Conservation (phyloP, 2,113 vertebrate species). For the Crocuta crocuta region DNA sequence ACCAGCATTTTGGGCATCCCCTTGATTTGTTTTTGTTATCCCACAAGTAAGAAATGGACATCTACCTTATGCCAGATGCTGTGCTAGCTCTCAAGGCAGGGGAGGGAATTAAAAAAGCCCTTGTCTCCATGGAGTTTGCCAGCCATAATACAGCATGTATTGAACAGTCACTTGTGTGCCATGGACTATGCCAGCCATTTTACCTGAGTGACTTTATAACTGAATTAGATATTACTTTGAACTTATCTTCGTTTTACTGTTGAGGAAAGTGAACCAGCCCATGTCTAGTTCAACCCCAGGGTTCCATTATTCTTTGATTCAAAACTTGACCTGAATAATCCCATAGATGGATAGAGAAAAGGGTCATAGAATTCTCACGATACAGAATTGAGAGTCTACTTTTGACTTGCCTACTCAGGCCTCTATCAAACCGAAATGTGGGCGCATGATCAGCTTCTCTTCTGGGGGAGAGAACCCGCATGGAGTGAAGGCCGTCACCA, state of each 20-base stretch:
- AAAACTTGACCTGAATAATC: not conserved
- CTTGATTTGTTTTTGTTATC: not conserved
- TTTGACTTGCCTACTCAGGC: conserved; percentile 86
- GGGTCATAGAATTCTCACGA: not conserved
- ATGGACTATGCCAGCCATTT: not conserved
- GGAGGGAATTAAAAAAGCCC: not conserved
- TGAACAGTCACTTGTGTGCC: too few relatives aligned
- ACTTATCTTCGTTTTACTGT: not conserved
- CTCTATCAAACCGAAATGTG: conserved; percentile 95
- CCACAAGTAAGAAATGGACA: not conserved
- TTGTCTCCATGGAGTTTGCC: not conserved
- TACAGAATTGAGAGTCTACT: not conserved
- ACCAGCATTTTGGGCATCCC: too few relatives aligned
- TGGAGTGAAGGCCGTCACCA: conserved; percentile 96
- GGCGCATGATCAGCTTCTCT: conserved; percentile 97
- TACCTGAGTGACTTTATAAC: not conserved
- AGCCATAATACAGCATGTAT: not conserved
- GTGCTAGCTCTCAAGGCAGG: not conserved
- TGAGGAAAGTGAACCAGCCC: not conserved
- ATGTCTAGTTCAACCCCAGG: not conserved
- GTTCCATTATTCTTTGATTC: not conserved
- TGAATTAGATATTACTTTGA: not conserved
- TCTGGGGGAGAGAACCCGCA: conserved; percentile 98
- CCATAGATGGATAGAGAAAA: not conserved
- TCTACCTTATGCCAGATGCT: not conserved